Evolutionary conservation across 2,113 vertebrate genomes (phyloP), one percentile per base, ranked within the genome.

Genomic region (Rhinolophus ferrumequinum): DNA sequence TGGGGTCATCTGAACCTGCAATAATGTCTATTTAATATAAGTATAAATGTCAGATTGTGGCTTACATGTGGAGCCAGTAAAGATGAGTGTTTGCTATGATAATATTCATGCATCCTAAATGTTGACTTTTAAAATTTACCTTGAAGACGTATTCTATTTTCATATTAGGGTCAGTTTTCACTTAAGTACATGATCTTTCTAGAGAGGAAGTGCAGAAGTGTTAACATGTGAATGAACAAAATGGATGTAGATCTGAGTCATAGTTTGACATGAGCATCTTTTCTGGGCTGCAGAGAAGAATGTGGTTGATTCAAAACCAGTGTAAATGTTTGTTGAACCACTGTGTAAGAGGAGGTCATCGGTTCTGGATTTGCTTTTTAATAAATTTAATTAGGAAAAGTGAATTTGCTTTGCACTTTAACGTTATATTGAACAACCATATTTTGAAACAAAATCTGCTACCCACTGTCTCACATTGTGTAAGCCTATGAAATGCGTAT

Each of bases 61-160:
- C 33, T 41, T 85, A 94, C 69, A 90, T 89, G 10, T 96, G 73
- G 93, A 95, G 33, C 64, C 64, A 66, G 92, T 92, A 87, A 97
- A 92, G 69, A 81, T 87, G 75, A 96, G 9, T 87, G 86, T 87
- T 95, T 96, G 69, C 67, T 96, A 0, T 84, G 47, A 82, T 95
- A 77, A 82, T 90, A 87, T 83, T 93, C 60, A 47, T 79, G 81
- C 50, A 95, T 90, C 58, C 86, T 96, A 93, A 90, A 90, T 95
- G 72, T 92, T 97, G 86, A 81, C 41, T 96, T 95, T 97, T 88
- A 90, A 87, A 95, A 82, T 95, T 54, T 94, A 96, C 60, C 85
- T 94, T 88, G 89, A 95, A 92, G 76, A 81, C 58, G 22, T 93
- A 82, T 15, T 83, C 76, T 93, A 64, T 96, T 95, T 97, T 96